Base-by-base conservation (phyloP, 2,888 invertebrate species). In the Ametastegia equiseti region DNA sequence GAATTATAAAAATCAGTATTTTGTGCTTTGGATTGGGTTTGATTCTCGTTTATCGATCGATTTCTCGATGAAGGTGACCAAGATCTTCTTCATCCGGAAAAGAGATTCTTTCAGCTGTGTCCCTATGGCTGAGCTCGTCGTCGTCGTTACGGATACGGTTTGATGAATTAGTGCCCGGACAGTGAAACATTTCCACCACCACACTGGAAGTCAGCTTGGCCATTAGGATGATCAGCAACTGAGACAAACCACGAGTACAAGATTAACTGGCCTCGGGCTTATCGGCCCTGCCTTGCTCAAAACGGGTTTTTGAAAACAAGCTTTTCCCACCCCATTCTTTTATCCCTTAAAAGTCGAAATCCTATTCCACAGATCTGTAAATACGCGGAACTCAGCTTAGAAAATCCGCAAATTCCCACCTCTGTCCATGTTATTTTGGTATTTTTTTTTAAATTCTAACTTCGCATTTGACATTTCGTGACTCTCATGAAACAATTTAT, bases 231-330 rank as follows among this genome's bases (percentile, higher is more conserved):
- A 81, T 78, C 60, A 81, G 81, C 15, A 54, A 42, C 81, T 81
- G 65, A 19, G 33, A 30, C 78, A 47, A 81, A 81, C 81, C 77
- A 81, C 60, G 81, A 81, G 65, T 63, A 65, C 77, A 81, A 63
- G 45, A 77, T 81, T 81, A 81, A 79, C 78, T 60, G 63, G 83
- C 84, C 85, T 83, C 45, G 86, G 86, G 86, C 84, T 84, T 73
- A 65, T 79, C 82, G 77, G 82, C 84, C 86, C 84, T 86, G 87
- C 83, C 84, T 82, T 79, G 79, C 73, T 82, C 65, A 60, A 19
- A 71, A 71, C 47, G 47, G 45, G 57, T 60, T 60, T 57, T 73
- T 77, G 36, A 80, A 13, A 42, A 27, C 47, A 71, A 71, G 71
- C 71, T 23, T 45, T 67, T 11, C 19, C n/a, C 45, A 27, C 27